phyloP scores from a whole-genome alignment of 2,888 invertebrate genomes.

The Tipula helvola region DNA sequence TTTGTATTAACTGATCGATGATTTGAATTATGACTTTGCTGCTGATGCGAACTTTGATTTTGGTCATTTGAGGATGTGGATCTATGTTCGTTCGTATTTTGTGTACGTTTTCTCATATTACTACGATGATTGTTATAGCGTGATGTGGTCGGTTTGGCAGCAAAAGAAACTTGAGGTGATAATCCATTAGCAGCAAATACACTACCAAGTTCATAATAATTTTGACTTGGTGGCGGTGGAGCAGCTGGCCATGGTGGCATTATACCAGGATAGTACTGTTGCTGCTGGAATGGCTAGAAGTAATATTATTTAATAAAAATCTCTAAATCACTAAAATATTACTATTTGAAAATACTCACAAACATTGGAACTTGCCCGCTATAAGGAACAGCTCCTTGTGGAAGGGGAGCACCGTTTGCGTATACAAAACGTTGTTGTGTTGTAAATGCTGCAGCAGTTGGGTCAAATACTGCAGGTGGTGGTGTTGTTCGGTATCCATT shows the following conservation, averaged over 20 bases:
- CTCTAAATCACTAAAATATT: neutral
- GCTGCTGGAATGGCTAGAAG: constrained; percentile 45
- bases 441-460: constrained; percentile 38
- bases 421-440: constrained; percentile 49
- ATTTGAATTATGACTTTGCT: constrained; percentile 9
- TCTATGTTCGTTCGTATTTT: constrained; percentile 26
- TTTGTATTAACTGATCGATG: constrained; percentile 6
- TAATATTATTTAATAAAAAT: neutral
- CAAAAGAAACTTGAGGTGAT: constrained; percentile 50
- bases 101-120: constrained; percentile 23
- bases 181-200: constrained; percentile 63
- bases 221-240: constrained; percentile 36
- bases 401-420: constrained; percentile 43
- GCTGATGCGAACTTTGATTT: constrained; percentile 16
- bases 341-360: constrained; percentile 37
- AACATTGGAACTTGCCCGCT: constrained; percentile 48
- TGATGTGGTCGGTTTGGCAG: constrained; percentile 23
- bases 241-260: constrained; percentile 40
- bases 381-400: constrained; percentile 46
- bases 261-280: constrained; percentile 49
- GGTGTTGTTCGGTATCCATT: constrained; percentile 55
- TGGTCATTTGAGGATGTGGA: constrained; percentile 14
- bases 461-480: constrained; percentile 46
- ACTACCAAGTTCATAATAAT: constrained; percentile 54
- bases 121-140: constrained; percentile 29